Evolutionary conservation across 2,113 vertebrate genomes (phyloP).

Genomic region (Pangasianodon gigas): DNA sequence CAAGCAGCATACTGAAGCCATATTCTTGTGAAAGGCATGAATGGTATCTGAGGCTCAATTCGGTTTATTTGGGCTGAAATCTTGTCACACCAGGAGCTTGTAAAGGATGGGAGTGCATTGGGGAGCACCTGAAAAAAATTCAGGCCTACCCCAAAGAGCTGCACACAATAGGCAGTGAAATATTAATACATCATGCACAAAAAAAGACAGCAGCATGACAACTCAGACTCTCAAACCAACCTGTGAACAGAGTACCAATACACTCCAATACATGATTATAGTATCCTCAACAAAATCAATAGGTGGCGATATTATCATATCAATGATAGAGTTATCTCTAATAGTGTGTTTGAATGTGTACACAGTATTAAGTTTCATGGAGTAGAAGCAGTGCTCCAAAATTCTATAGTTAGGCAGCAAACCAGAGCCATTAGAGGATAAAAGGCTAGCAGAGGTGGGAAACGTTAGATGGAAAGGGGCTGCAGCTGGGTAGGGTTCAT

Average conservation of each 20-base stretch:
- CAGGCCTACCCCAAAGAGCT: background rate
- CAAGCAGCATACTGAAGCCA: too few species aligned
- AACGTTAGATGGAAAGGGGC: slow-evolving; percentile 34
- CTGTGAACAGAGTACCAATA: background rate
- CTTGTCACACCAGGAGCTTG: background rate
- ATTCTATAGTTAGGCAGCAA: slow-evolving; percentile 37
- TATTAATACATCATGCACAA: background rate
- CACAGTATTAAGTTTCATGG: background rate
- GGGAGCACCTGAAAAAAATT: background rate
- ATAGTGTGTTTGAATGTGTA: background rate
- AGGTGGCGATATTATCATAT: background rate
- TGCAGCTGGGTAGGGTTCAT: slow-evolving; percentile 22
- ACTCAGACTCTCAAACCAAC: background rate
- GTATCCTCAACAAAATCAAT: background rate
- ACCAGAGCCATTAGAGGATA: slow-evolving; percentile 40
- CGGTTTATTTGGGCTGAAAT: background rate
- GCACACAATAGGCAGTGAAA: background rate
- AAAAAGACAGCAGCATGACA: background rate
- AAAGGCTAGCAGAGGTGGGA: slow-evolving; percentile 43
- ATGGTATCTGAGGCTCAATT: background rate
- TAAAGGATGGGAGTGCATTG: background rate
- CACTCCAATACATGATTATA: background rate
- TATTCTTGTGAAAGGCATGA: background rate
- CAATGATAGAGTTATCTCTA: background rate
- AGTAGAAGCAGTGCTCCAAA: slow-evolving; percentile 33